Percentiles rank a stretch among this genome's conserved stretches.
Conservation (phyloP, 2,888 invertebrate species). For the Drosophila antonietae region DNA sequence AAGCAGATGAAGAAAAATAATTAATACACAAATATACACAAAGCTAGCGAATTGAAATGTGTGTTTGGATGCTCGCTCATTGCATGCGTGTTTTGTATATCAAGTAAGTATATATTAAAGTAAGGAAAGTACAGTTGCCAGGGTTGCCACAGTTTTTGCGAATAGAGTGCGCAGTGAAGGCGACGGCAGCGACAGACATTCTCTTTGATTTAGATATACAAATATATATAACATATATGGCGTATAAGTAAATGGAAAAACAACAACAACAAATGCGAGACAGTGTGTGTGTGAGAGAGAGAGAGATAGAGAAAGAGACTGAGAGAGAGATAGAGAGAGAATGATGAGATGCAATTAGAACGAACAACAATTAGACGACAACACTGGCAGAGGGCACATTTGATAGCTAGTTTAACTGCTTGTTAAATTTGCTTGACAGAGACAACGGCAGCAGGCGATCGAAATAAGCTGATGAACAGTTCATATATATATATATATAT, state of each 20-base stretch:
- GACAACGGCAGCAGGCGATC: constrained; percentile 39
- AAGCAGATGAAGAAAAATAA: constrained; percentile 42
- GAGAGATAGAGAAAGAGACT: constrained; percentile 3
- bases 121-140: constrained; percentile 49
- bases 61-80: constrained; percentile 50
- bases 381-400: constrained; percentile 67
- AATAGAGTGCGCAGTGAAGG: constrained; percentile 49
- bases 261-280: constrained; percentile 73
- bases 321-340: constrained; percentile 30
- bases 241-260: constrained; percentile 49
- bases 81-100: constrained; percentile 42
- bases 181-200: constrained; percentile 75
- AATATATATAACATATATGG: constrained; percentile 14
- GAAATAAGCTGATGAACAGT: constrained; percentile 26
- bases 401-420: constrained; percentile 13
- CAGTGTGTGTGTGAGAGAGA: neutral
- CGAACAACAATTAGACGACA: constrained; percentile 70
- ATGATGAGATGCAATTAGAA: constrained; percentile 62
- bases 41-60: neutral
- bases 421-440: constrained; percentile 5
- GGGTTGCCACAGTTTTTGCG: constrained; percentile 53
- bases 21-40: neutral
- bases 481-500: neutral
- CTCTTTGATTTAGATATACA: constrained; percentile 5
- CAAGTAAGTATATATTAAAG: constrained; percentile 8